Evolutionary conservation across 2,888 invertebrate genomes (phyloP).

Genomic region (Gymnocheta viridis): DNA sequence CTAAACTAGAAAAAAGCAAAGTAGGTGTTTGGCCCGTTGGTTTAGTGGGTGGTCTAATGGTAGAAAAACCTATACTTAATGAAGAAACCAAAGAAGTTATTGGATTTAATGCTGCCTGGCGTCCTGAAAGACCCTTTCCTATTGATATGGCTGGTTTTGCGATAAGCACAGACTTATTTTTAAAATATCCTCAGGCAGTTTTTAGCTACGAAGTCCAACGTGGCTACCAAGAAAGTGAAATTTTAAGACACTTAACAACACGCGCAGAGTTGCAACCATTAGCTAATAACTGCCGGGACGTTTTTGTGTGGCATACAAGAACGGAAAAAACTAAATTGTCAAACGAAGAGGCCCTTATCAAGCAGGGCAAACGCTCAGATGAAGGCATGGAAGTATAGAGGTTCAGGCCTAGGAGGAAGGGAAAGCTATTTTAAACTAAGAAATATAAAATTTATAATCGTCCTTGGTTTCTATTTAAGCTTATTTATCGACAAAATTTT

Average conservation of each 20-base stretch:
- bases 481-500: too few relatives aligned
- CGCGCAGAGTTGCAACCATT: conserved; percentile 92
- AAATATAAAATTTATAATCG: not conserved
- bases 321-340: conserved; percentile 93
- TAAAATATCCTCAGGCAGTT: conserved; percentile 87
- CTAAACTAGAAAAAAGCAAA: conserved; percentile 85
- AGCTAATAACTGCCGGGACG: conserved; percentile 94
- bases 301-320: conserved; percentile 99
- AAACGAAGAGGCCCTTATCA: conserved; percentile 85
- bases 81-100: conserved; percentile 83
- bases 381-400: conserved; percentile 84
- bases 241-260: conserved; percentile 88
- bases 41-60: conserved; percentile 95
- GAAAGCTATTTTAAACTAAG: not conserved
- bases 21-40: conserved; percentile 98
- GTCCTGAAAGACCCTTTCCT: conserved; percentile 95
- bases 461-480: not conserved
- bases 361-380: conserved; percentile 84
- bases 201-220: conserved; percentile 93
- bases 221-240: conserved; percentile 94
- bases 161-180: conserved; percentile 89
- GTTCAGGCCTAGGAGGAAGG: not conserved
- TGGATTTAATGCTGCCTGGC: conserved; percentile 90
- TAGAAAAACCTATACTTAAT: conserved; percentile 93
- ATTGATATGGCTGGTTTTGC: conserved; percentile 99